phyloP scores from a whole-genome alignment of 2,113 vertebrate species.

The Recurvirostra avosetta region DNA sequence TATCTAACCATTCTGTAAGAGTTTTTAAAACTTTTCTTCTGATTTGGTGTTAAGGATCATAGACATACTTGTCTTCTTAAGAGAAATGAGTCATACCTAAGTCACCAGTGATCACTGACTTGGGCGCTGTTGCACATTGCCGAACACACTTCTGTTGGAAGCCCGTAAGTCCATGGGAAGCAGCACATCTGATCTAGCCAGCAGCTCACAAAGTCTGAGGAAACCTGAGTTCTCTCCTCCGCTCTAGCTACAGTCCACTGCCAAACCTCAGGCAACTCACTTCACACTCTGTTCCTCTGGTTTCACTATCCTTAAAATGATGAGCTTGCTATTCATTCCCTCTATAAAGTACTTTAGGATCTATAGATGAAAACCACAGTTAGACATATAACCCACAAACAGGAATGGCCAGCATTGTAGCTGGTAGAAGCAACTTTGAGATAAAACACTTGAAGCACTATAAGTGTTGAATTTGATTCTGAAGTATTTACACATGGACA shows the following conservation, averaged over 20 bases:
- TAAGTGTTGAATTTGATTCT: not conserved
- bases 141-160: too few species aligned
- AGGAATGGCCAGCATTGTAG: not conserved
- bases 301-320: not conserved
- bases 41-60: not conserved
- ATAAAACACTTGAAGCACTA: not conserved
- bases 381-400: not conserved
- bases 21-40: not conserved
- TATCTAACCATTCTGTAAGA: not conserved
- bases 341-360: not conserved
- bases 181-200: not conserved
- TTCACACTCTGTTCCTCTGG: not conserved
- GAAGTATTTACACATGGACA: not conserved
- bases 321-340: not conserved
- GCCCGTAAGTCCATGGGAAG: not conserved
- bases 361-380: not conserved
- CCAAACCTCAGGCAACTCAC: not conserved
- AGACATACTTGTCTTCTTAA: not conserved
- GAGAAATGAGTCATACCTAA: not conserved
- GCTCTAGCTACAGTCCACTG: not conserved
- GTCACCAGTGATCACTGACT: not conserved
- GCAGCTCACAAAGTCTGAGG: not conserved
- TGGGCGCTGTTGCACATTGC: too few species aligned
- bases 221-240: not conserved
- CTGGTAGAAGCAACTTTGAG: not conserved